Conservation (phyloP, 2,113 vertebrate genomes). For the Neogobius melanostomus region DNA sequence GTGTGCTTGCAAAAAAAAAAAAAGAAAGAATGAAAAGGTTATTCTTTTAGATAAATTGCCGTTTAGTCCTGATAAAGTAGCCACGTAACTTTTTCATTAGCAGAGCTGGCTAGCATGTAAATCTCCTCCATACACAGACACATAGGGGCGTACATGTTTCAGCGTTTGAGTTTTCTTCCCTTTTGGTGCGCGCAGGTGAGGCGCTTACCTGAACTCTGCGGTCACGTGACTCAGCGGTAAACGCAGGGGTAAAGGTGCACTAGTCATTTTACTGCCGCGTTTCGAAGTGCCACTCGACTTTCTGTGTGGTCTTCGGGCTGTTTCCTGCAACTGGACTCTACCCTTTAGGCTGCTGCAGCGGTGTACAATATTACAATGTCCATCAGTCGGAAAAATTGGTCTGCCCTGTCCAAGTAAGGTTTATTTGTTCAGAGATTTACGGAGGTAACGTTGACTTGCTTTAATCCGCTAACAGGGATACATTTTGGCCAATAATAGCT, state of each 20-base stretch:
- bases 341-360: background rate
- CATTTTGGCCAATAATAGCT: too few relatives aligned
- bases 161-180: background rate
- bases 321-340: background rate
- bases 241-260: constrained; percentile 80
- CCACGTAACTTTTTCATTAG: too few relatives aligned
- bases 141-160: background rate
- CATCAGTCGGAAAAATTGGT: constrained; percentile 86
- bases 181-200: constrained; percentile 44
- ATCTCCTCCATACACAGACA: background rate
- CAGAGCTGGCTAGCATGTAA: too few relatives aligned
- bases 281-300: constrained; percentile 15
- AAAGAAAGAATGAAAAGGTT: too few relatives aligned
- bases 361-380: constrained; percentile 74
- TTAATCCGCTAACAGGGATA: too few relatives aligned
- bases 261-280: constrained; percentile 37
- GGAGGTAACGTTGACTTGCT: background rate
- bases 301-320: background rate
- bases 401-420: constrained; percentile 88
- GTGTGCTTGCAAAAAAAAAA: too few relatives aligned
- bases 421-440: background rate
- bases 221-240: constrained; percentile 79
- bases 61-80: too few relatives aligned
- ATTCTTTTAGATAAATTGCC: too few relatives aligned
- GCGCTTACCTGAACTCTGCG: constrained; percentile 44